A percentile compares a stretch with the other conserved stretches of the same genome.
Evolutionary conservation across 2,797 vertebrate genomes (phyloP).

Genomic region (Acanthornis magna): DNA sequence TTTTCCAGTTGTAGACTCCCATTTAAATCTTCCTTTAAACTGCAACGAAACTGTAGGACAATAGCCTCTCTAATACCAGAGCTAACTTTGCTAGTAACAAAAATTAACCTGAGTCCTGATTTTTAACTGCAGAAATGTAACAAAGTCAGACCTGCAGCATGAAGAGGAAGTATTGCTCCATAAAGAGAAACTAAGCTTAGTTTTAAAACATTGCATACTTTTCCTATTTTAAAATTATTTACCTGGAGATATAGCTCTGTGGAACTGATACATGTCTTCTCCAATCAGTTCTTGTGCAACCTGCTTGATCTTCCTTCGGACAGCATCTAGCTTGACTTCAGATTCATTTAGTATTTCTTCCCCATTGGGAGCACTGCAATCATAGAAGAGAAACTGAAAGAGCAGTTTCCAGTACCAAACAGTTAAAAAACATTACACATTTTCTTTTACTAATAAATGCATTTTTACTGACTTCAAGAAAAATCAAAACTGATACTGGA

Average conservation of each 20-base stretch:
- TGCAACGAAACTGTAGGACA: neutral
- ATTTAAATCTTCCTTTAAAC: neutral
- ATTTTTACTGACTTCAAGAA: neutral
- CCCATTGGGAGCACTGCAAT: conserved; percentile 81
- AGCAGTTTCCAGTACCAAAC: neutral
- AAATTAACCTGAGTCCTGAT: neutral
- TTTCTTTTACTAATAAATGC: neutral
- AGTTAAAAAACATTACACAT: neutral
- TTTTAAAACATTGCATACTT: neutral
- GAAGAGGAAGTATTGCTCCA: neutral
- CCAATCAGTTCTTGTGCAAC: conserved; percentile 91
- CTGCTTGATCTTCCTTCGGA: conserved; percentile 89
- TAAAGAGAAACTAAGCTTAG: neutral
- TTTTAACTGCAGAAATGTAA: neutral
- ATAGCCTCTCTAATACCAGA: neutral
- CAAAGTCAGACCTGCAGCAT: neutral
- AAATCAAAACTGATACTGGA: neutral
- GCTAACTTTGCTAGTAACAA: neutral
- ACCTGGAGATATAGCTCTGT: conserved; percentile 93
- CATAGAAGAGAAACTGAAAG: conserved; percentile 25
- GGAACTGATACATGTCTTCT: conserved; percentile 94
- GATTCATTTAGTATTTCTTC: conserved; percentile 89
- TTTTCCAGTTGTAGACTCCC: neutral
- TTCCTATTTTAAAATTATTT: neutral
- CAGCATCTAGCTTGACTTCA: conserved; percentile 86